Evolutionary conservation across 2,888 invertebrate species (phyloP).

Genomic region (Agrochola litura): DNA sequence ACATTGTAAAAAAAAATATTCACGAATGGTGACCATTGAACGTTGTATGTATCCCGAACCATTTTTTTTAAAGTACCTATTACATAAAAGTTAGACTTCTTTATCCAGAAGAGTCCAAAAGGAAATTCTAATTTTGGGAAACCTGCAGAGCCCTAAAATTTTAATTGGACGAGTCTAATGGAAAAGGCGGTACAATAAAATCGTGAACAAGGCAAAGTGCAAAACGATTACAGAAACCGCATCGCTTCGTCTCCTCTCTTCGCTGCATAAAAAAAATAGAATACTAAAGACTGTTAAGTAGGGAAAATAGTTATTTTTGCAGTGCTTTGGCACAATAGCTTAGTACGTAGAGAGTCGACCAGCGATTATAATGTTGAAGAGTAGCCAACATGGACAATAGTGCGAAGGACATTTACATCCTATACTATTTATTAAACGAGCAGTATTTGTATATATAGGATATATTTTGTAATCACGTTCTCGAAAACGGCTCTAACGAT

Average conservation of each 20-base stretch:
- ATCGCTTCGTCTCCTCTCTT: conserved; percentile 5
- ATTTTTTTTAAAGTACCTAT: not conserved
- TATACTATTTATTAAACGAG: too few relatives aligned
- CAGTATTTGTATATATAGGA: too few relatives aligned
- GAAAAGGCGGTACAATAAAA: conserved; percentile 15
- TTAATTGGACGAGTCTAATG: conserved; percentile 30
- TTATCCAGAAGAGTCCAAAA: not conserved
- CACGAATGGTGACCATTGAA: not conserved
- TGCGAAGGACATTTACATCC: not conserved
- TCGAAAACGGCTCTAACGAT: too few relatives aligned
- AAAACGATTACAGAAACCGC: conserved; percentile 46
- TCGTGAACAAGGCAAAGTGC: conserved; percentile 24
- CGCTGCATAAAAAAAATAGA: conserved; percentile 1
- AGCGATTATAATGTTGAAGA: not conserved
- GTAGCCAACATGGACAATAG: not conserved
- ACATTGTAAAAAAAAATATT: not conserved
- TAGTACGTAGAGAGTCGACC: not conserved
- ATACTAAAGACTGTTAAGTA: conserved; percentile 13
- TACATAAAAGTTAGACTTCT: not conserved
- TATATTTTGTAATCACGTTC: too few relatives aligned
- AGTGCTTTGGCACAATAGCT: conserved; percentile 6
- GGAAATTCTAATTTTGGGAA: not conserved
- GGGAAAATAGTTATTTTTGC: conserved; percentile 20
- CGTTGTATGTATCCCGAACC: not conserved
- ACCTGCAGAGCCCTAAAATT: conserved; percentile 1